Evolutionary conservation across 1,140 invertebrate genomes (phyloP), one percentile per base, ranked within the genome.

Genomic region (Drosophila kikkawai): DNA sequence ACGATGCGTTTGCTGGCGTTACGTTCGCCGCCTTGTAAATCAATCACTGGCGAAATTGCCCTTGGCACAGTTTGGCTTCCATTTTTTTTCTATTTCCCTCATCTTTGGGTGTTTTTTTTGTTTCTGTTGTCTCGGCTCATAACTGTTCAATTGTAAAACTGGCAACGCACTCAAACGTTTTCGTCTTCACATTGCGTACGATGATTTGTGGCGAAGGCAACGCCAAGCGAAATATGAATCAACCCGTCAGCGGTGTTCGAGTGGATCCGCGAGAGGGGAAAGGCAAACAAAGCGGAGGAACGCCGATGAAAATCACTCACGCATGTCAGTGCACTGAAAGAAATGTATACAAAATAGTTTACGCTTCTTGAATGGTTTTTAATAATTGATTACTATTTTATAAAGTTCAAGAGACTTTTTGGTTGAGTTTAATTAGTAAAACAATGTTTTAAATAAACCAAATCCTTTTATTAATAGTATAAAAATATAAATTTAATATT

Each of bases 1-100:
- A 55, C 11, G 51, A 55, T 15, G 51, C 51, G 34, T 55, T 41
- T 44, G 47, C 42, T 47, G 57, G 48, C 57, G 44, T 60, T 42
- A 51, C 37, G 29, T 47, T 65, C 22, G 66, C 66, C 80, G 67
- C 69, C 41, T 75, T 81, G 81, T 90, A 90, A 81, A 88, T 88
- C 85, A 90, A 87, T 88, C 85, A 90, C 59, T 71, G 67, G 80
- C 84, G 84, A 87, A 87, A 87, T 87, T 87, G 84, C 84, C 85
- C 84, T 90, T 88, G 85, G 80, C 84, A 81, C 60, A 71, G 60
- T 86, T 76, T 76, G 4, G 19, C 32, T 6, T 36, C 22, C 3
- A 8, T 68, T 39, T 73, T 71, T 58, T 73, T 73, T 73, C 51
- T 51, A 70, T 75, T 74, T 48, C 42, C 29, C 61, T 15, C 73